phyloP scores from a whole-genome alignment of 2,888 invertebrate species.

The Watsonalla cultraria region DNA sequence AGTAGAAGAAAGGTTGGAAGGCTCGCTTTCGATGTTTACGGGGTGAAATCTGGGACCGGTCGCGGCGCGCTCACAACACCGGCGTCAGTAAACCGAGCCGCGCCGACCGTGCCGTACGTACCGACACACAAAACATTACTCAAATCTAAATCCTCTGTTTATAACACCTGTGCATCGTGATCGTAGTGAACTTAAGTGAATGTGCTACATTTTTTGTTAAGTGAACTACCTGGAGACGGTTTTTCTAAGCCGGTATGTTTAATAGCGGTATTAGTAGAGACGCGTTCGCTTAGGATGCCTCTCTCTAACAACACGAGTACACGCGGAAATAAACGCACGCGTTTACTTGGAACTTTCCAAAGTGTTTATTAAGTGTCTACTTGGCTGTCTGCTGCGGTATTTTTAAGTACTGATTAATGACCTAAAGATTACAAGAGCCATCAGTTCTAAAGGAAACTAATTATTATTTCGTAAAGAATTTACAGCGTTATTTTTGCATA shows the following conservation, averaged over 20 bases:
- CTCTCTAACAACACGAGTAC: constrained; percentile 5
- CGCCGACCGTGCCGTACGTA: constrained; percentile 35
- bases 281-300: constrained; percentile 8
- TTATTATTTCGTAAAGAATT: too few species aligned
- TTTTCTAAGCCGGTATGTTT: constrained; percentile 58
- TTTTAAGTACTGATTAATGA: too few species aligned
- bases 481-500: too few species aligned
- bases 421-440: too few species aligned
- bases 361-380: neutral
- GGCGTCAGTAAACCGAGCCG: constrained; percentile 47
- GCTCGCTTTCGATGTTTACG: constrained; percentile 75
- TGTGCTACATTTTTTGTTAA: constrained; percentile 39
- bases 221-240: constrained; percentile 52
- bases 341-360: neutral
- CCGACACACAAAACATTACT: constrained; percentile 1
- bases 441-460: too few species aligned
- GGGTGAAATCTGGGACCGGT: constrained; percentile 76
- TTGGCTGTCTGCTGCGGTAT: too few species aligned
- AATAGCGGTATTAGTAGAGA: constrained; percentile 54
- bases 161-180: constrained; percentile 19
- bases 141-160: constrained; percentile 6
- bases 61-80: constrained; percentile 29
- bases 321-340: neutral
- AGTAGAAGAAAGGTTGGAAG: constrained; percentile 67
- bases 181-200: constrained; percentile 20